Percentiles rank a stretch among this genome's conserved stretches.
Conservation (phyloP, 2,888 invertebrate genomes). For the Phortica okadai region DNA sequence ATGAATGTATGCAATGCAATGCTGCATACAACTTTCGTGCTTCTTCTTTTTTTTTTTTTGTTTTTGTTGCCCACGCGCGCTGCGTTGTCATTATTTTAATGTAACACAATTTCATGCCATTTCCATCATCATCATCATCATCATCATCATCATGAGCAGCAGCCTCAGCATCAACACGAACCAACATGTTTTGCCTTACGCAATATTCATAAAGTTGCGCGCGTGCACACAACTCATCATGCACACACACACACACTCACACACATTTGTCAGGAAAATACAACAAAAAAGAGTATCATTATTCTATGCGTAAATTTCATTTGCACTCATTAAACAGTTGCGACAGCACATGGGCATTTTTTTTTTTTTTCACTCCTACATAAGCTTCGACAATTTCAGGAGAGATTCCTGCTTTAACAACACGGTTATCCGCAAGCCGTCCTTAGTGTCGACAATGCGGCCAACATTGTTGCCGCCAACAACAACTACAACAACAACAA, state of each 20-base stretch:
- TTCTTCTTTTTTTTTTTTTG: too few relatives aligned
- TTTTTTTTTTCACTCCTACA: not conserved
- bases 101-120: slow-evolving; percentile 2
- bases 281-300: not conserved
- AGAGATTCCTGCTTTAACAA: too few relatives aligned
- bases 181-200: not conserved
- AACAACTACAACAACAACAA: too few relatives aligned
- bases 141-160: slow-evolving; percentile 18
- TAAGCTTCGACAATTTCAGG: not conserved
- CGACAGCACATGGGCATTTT: not conserved
- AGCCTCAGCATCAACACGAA: not conserved
- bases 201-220: not conserved
- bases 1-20: not conserved
- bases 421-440: too few relatives aligned
- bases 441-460: too few relatives aligned
- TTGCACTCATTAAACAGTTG: slow-evolving; percentile 23
- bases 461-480: too few relatives aligned
- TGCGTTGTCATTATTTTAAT: slow-evolving; percentile 1
- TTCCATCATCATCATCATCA: slow-evolving; percentile 18
- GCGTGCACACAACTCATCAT: too few relatives aligned
- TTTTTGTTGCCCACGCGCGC: not conserved
- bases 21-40: not conserved
- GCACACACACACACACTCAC: not conserved
- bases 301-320: slow-evolving; percentile 24
- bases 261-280: not conserved